Evolutionary conservation across 2,797 vertebrate species (phyloP), one percentile per base, ranked within the genome.

Genomic region (Oreonectes daqikongensis): DNA sequence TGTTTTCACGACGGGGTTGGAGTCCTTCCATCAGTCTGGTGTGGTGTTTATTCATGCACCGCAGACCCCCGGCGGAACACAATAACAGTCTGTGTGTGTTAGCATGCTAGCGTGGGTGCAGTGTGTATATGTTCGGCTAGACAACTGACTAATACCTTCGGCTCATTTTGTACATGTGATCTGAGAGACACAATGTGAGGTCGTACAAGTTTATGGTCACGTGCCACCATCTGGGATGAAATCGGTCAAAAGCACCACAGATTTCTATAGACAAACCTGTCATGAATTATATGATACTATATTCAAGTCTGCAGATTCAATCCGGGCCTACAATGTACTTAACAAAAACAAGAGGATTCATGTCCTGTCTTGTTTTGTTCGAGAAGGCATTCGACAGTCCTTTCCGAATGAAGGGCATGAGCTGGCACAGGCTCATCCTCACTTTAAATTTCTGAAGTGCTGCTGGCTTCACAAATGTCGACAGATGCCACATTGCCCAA

Each of bases 391-490:
- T 72, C 26, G 53, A 59, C 61, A 48, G 40, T 55, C 66, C 69
- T 78, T 67, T 42, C 68, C n/a, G 72, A 38, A 59, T 68, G 44
- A 53, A 71, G 66, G 75, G 48, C 61, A 71, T 67, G 71, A 72
- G 75, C 50, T 80, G 71, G 63, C 82, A 73, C 32, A 24, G 22
- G 68, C 14, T 22, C 38, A 61, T 79, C 67, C 68, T 75, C 55
- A 64, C 72, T 79, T 69, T 28, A 67, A 80, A 72, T 64, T 63
- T 48, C 30, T 69, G 42, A 73, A 77, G 40, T 71, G 69, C 61
- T 74, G 46, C 77, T 84, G 79, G 82, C 79, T 61, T 55, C 32
- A 69, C 40, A 74, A 50, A 53, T 77, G 22, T 18, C 68, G 59
- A 66, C 61, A 61, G 52, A 30, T 74, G 69, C 72, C 79, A 73